Evolutionary conservation across 1,140 invertebrate species (phyloP), one percentile per base, ranked within the genome.

Genomic region (Zaprionus ornatus): DNA sequence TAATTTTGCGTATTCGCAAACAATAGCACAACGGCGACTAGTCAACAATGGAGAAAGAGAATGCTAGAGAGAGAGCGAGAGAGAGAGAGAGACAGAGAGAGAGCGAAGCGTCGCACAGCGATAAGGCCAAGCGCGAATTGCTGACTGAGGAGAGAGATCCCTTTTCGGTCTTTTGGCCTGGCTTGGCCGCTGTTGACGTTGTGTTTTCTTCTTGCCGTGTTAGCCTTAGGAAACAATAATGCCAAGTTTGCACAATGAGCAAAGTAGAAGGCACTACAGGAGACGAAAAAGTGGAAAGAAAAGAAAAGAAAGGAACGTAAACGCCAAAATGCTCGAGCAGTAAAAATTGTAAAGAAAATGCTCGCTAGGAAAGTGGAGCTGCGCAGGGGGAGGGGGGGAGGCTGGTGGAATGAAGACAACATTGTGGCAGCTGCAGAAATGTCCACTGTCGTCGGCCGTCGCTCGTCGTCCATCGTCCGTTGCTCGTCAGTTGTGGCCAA

Each of bases 181-280:
- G 55, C 77, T 65, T 90, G 77, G 68, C 67, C 73, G 60, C 84
- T 78, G 84, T 90, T 88, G 84, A 79, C 84, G 82, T 90, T 86
- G 75, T 90, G 86, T 90, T 85, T 90, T 90, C 85, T 71, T 72
- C 65, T 79, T 90, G 40, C 40, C 40, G 40, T 45, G 75, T 79
- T 88, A 79, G 86, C 86, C 85, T 90, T 90, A 90, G 86, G 85
- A 90, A 90, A 90, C 85, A 90, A 90, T 90, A 90, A 90, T 90
- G 85, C 86, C 85, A 90, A 90, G 85, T 90, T 90, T 90, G 85
- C 85, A 90, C 85, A 90, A 90, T 90, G 82, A 84, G 78, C 74
- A 74, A 71, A 83, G 72, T 72, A 76, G 68, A 77, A 73, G 63
- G 69, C 77, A 73, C 56, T 52, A 72, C 60, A 72, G 69, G 52